Conservation (phyloP, 2,797 vertebrate species). For the Adrianichthys oophorus region DNA sequence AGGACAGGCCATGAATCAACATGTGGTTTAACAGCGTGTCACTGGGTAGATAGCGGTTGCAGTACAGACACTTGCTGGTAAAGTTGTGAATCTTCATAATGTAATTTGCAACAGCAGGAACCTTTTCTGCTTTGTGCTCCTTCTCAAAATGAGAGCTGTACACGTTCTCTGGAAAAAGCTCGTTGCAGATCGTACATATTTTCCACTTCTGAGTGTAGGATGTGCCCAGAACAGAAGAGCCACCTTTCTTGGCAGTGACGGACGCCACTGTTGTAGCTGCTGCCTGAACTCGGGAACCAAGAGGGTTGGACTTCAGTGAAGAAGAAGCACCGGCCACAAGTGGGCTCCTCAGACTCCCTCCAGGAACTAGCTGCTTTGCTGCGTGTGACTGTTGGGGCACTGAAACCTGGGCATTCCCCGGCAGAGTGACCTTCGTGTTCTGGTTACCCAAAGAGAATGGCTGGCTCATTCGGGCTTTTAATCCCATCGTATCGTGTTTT, state of each 20-base stretch:
- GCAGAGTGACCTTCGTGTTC: slow-evolving; percentile 84
- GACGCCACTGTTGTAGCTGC: slow-evolving; percentile 79
- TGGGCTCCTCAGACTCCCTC: slow-evolving; percentile 82
- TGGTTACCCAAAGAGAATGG: slow-evolving; percentile 80
- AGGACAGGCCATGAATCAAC: slow-evolving; percentile 96
- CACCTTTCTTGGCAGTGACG: slow-evolving; percentile 79
- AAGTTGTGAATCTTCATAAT: slow-evolving; percentile 99
- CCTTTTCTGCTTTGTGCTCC: slow-evolving; percentile 98
- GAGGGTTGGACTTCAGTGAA: slow-evolving; percentile 83
- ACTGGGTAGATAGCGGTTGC: slow-evolving; percentile 97
- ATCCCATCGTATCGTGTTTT: slow-evolving; percentile 85
- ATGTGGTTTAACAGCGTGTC: slow-evolving; percentile 98
- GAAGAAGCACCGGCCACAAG: slow-evolving; percentile 80
- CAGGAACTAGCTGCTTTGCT: slow-evolving; percentile 87
- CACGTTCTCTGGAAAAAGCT: slow-evolving; percentile 98
- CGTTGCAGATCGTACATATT: slow-evolving; percentile 99
- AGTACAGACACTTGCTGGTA: slow-evolving; percentile 99
- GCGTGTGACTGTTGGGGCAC: slow-evolving; percentile 90
- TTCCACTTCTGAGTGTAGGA: slow-evolving; percentile 99
- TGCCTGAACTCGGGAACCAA: slow-evolving; percentile 88
- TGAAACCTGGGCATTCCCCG: slow-evolving; percentile 87
- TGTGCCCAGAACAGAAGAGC: slow-evolving; percentile 85
- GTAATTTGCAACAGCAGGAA: slow-evolving; percentile 96
- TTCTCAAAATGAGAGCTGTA: slow-evolving; percentile 98
- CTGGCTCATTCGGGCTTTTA: slow-evolving; percentile 83